Evolutionary conservation across 2,797 vertebrate genomes (phyloP), one percentile per base, ranked within the genome.

Genomic region (Synanceia verrucosa): DNA sequence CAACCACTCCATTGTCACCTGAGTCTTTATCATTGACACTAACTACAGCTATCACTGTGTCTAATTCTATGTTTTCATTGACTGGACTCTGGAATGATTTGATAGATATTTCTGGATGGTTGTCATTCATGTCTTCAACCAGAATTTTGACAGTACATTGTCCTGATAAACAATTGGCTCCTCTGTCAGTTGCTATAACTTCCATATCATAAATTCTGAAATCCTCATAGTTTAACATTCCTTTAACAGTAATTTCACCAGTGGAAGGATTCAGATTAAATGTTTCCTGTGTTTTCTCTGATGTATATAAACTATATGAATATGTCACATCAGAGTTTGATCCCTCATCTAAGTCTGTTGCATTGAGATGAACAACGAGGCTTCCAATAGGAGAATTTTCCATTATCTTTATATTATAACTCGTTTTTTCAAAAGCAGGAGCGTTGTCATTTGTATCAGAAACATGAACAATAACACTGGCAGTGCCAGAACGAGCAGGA

Each of bases 181-280:
- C 89, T 31, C 90, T 93, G 56, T 95, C 94, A 1, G 73, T 89
- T 3, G 93, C 94, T 34, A 94, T 89, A 10, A 94, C 65, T 18
- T 94, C 91, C 83, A 95, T 92, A 58, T 95, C 92, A 87, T 94
- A 94, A 34, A 90, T 89, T 8, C 67, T 90, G 24, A 92, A 84
- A 67, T 94, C 90, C 58, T 96, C 95, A 70, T 94, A 95, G 71
- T 95, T 95, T 29, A 95, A 64, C 63, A 89, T 82, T 36, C 89
- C 92, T 46, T 92, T 93, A 0, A 95, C 87, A 21, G 78, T 87
- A 6, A 95, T 78, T 79, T 95, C 94, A 4, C 94, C 94, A 19
- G 46, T 92, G 3, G 78, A 58, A 1, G 82, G 61, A 69, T 91
- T 91, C 23, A 93, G 23, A 5, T 29, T 16, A 51, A 93, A 92